phyloP scores from a whole-genome alignment of 2,113 vertebrate species.

The Myxocyprinus asiaticus region DNA sequence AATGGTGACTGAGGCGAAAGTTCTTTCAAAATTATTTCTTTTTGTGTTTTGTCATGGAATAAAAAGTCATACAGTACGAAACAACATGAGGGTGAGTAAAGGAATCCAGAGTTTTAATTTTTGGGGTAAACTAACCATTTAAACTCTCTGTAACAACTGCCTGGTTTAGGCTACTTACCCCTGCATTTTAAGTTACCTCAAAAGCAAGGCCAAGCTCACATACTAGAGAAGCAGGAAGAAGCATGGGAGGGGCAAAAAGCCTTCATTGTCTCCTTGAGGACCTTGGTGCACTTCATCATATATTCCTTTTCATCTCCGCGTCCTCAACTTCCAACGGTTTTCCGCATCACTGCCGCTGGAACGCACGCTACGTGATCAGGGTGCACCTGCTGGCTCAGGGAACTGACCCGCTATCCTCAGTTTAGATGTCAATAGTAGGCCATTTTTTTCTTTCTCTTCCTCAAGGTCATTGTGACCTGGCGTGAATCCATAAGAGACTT shows the following conservation, averaged over 20 bases:
- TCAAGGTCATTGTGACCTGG: slow-evolving; percentile 60
- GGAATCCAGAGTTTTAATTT: too few relatives aligned
- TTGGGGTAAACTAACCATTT: too few relatives aligned
- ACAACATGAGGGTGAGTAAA: too few relatives aligned
- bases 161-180: neutral
- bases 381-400: slow-evolving; percentile 46
- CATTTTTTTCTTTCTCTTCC: slow-evolving; percentile 37
- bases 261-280: slow-evolving; percentile 56
- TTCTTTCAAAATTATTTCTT: too few relatives aligned
- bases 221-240: slow-evolving; percentile 22
- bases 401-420: slow-evolving; percentile 37
- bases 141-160: neutral
- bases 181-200: neutral
- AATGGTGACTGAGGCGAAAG: too few relatives aligned
- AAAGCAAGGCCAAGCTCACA: slow-evolving; percentile 7
- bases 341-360: slow-evolving; percentile 15
- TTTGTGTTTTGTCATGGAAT: too few relatives aligned
- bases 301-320: slow-evolving; percentile 52
- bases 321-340: slow-evolving; percentile 49
- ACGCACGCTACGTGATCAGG: slow-evolving; percentile 42
- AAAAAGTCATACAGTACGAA: too few relatives aligned
- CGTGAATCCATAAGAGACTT: slow-evolving; percentile 60
- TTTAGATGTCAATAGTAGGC: slow-evolving; percentile 53
- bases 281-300: slow-evolving; percentile 53
- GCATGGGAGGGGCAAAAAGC: slow-evolving; percentile 10